Evolutionary conservation across 2,888 invertebrate genomes (phyloP).

Genomic region (Pristionchus fissidentatus): DNA sequence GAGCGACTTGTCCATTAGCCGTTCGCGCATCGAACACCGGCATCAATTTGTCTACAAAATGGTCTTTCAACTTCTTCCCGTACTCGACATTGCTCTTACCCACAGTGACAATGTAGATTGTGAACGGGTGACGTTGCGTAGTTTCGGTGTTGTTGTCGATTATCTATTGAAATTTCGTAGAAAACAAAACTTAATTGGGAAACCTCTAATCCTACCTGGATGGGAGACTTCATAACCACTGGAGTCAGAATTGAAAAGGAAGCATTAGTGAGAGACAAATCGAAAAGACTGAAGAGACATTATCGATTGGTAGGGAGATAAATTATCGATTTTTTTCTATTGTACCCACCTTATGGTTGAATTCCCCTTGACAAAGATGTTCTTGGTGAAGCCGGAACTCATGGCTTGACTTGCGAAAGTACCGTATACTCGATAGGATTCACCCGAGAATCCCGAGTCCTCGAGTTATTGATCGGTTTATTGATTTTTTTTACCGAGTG

Average conservation of each 20-base stretch:
- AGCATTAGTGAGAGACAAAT: not conserved
- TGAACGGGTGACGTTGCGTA: not conserved
- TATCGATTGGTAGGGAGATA: not conserved
- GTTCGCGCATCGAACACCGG: not conserved
- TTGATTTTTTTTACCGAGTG: not conserved
- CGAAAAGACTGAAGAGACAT: not conserved
- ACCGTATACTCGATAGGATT: constrained; percentile 25
- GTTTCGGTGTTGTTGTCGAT: not conserved
- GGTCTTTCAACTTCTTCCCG: not conserved
- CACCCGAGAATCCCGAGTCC: constrained; percentile 25
- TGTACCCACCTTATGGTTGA: not conserved
- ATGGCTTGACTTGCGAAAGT: not conserved
- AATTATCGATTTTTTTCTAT: not conserved
- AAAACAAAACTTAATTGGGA: not conserved
- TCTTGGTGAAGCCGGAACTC: not conserved
- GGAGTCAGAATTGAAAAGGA: not conserved
- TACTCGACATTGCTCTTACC: not conserved
- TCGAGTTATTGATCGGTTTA: not conserved
- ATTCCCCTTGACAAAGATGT: constrained; percentile 20
- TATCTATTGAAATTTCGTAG: not conserved
- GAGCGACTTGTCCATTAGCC: not conserved
- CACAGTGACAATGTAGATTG: constrained; percentile 7
- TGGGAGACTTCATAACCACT: constrained; percentile 10
- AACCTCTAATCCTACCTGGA: not conserved
- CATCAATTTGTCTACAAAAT: not conserved